Conservation (phyloP, 2,888 invertebrate genomes). For the Trichopria drosophilae region DNA sequence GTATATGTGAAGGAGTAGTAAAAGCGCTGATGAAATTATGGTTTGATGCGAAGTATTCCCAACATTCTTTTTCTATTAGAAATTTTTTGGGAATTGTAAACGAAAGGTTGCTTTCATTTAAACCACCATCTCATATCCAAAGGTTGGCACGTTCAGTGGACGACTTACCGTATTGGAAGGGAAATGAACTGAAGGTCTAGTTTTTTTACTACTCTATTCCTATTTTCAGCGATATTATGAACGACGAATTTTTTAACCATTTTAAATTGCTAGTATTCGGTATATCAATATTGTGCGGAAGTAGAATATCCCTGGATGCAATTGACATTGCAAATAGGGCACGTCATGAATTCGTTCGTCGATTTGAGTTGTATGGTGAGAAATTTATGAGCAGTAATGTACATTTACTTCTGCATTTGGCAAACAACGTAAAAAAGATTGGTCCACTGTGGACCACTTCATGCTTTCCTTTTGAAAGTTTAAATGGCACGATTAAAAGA, state of each 20-base stretch:
- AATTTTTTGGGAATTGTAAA: too few relatives aligned
- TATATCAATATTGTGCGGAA: conserved; percentile 5
- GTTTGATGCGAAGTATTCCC: conserved; percentile 11
- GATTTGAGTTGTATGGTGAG: conserved; percentile 1
- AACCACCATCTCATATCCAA: conserved; percentile 11
- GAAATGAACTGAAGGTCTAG: conserved; percentile 10
- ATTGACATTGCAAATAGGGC: conserved; percentile 3
- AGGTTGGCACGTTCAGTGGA: conserved; percentile 16
- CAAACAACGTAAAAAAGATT: conserved; percentile 17
- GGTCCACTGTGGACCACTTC: conserved; percentile 26
- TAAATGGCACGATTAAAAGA: conserved; percentile 23
- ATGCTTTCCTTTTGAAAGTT: conserved; percentile 30
- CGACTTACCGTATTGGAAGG: conserved; percentile 17
- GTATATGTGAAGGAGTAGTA: conserved; percentile 22
- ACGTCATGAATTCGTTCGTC: neutral
- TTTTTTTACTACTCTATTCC: conserved; percentile 9
- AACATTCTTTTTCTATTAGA: conserved; percentile 18
- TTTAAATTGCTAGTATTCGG: conserved; percentile 16
- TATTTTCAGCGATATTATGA: neutral
- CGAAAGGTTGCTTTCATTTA: too few relatives aligned
- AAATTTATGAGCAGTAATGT: conserved; percentile 2
- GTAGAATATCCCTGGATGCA: conserved; percentile 11
- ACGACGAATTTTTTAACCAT: conserved; percentile 9
- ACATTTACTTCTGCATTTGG: conserved; percentile 15
- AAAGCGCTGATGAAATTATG: conserved; percentile 13